Base-by-base conservation (phyloP, 2,113 vertebrate species). In the Protobothrops mucrosquamatus region DNA sequence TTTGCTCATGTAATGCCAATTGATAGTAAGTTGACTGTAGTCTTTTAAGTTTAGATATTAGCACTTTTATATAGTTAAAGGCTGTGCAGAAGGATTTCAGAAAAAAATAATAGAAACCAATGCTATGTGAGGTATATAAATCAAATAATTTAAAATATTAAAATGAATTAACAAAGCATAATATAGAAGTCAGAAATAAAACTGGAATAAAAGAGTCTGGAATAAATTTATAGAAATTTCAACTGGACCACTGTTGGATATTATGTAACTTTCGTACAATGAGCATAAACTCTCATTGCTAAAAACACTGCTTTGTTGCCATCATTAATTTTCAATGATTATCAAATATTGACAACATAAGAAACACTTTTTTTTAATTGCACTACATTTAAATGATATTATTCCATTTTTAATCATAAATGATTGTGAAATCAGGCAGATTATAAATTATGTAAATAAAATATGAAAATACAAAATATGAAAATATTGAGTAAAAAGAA, bases 401-500 rank as follows among this genome's bases (percentile, higher is more conserved):
- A 93, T 57, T 23, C 54, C 10, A 61, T 8, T 87, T 92, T 61
- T 57, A 39, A 10, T 48, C 54, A 91, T 46, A 87, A 39, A 92
- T 92, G 90, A 39, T 52, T 64, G n/a, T 81, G n/a, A 81, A 81
- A 81, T 81, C 69, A 39, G 69, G 69, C 15, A 81, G 69, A 20
- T 39, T 81, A 81, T 81, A 20, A 81, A 39, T 81, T 22, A 81
- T 81, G 18, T 8, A 81, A 81, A 81, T 81, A 39, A 81, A 81
- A 39, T 74, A 34, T 74, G n/a, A 2, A 74, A 74, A 34, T 39
- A 18, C 34, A 74, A 34, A 74, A 39, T 39, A 81, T 43, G 34
- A 81, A 43, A 81, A 81, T 81, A 39, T 43, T 81, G 85, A 34
- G 29, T 34, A 34, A 26, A 54, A 93, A 96, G 74, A 94, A 61